Base-by-base conservation (phyloP, 2,797 vertebrate genomes). In the Centroberyx gerrardi region DNA sequence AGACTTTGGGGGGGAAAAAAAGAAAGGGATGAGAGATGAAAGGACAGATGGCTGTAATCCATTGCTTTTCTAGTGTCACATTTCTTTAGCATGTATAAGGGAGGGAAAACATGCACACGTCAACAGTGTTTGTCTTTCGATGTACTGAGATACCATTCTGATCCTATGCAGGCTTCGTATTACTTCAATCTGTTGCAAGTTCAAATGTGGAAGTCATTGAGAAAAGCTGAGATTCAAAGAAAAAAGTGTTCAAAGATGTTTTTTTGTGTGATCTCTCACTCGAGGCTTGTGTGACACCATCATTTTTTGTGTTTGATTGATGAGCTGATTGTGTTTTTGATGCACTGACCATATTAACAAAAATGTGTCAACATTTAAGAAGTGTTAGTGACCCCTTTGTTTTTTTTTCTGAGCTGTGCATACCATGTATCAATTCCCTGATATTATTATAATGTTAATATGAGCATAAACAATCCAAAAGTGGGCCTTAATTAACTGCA, bases 21-120 rank as follows among this genome's bases (percentile, higher is more conserved):
- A 63, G 0, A 17, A 36, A 28, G 69, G 58, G 64, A 67, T 10
- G 52, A 46, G 67, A 53, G 71, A 85, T 74, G 68, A 84, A 84
- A 82, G 48, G 68, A 36, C 49, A 29, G 62, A 74, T 68, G 69
- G 73, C 85, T 83, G 63, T 54, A 72, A 85, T 80, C 51, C 12
- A 14, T 78, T 70, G 71, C 61, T 85, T 64, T 81, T 74, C 56
- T 42, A 59, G 77, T 76, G 15, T 87, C 74, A n/a, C 53, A 7
- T 89, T 78, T 86, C 76, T 71, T 36, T 28, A 33, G 73, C 69
- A 72, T 38, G 60, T 55, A 54, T 42, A 33, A 70, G 22, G 14
- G 42, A 77, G 48, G 40, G 62, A 44, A 77, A 68, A 66, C 81
- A 72, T 49, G 68, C 51, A 17, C 2, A 44, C 8, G 12, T 74